phyloP scores from a whole-genome alignment of 2,888 invertebrate genomes.

The Rhingia campestris region DNA sequence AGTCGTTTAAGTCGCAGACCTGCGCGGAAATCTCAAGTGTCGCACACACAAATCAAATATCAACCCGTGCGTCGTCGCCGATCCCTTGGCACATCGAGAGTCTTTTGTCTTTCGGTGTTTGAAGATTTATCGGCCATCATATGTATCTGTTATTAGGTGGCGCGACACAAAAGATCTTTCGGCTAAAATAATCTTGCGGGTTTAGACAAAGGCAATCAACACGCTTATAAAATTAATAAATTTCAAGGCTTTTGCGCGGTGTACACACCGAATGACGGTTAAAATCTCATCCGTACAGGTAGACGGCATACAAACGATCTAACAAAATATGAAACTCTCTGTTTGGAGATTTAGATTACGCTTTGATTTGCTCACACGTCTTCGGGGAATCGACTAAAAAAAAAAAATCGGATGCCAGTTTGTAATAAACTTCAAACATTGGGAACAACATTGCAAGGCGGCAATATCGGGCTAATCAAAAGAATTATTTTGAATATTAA shows the following conservation, averaged over 20 bases:
- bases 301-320: constrained; percentile 23
- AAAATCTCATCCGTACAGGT: constrained; percentile 65
- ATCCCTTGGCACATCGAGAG: background rate
- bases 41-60: constrained; percentile 67
- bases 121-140: constrained; percentile 71
- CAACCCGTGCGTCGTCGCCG: constrained; percentile 7
- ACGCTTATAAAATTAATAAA: constrained; percentile 68
- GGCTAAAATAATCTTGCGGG: constrained; percentile 49
- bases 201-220: constrained; percentile 69
- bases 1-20: constrained; percentile 7
- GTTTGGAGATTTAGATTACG: constrained; percentile 58
- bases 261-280: constrained; percentile 31
- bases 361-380: constrained; percentile 71
- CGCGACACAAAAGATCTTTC: constrained; percentile 69
- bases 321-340: constrained; percentile 23
- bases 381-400: constrained; percentile 67
- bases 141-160: constrained; percentile 74
- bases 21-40: constrained; percentile 56
- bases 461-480: constrained; percentile 63
- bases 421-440: constrained; percentile 39
- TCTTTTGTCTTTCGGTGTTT: constrained; percentile 17
- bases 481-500: constrained; percentile 74
- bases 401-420: constrained; percentile 54
- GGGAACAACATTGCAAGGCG: constrained; percentile 37
- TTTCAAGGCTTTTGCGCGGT: constrained; percentile 70